Conservation (phyloP, 2,797 vertebrate species). For the Enteromius mattozi region DNA sequence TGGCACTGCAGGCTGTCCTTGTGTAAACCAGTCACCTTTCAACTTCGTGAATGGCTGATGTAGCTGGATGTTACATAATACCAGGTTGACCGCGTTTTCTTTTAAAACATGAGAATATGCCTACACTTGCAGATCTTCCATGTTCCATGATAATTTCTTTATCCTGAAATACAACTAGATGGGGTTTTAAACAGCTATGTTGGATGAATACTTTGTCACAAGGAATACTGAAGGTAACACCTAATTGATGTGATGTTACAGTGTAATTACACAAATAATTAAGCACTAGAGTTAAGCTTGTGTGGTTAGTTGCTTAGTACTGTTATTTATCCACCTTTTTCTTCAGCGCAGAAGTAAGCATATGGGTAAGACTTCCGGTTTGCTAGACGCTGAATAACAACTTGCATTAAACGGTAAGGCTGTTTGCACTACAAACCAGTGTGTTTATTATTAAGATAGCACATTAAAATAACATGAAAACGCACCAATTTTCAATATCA, state of each 20-base stretch:
- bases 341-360: no score
- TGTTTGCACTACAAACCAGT: no score
- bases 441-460: no score
- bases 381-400: no score
- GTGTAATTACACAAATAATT: neutral
- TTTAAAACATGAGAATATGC: constrained; percentile 70
- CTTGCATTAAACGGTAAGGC: no score
- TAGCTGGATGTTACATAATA: constrained; percentile 20
- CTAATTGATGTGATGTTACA: neutral
- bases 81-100: constrained; percentile 60
- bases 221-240: neutral
- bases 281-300: neutral
- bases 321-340: neutral
- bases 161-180: neutral
- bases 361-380: no score
- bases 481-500: no score
- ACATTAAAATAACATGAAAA: no score
- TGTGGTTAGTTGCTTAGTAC: neutral
- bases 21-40: constrained; percentile 25
- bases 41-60: neutral
- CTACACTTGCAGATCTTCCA: constrained; percentile 58
- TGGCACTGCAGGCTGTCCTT: constrained; percentile 17
- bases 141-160: constrained; percentile 16
- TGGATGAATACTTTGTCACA: neutral
- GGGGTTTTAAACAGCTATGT: neutral